phyloP scores from a whole-genome alignment of 2,113 vertebrate species.

The Nicator chloris region DNA sequence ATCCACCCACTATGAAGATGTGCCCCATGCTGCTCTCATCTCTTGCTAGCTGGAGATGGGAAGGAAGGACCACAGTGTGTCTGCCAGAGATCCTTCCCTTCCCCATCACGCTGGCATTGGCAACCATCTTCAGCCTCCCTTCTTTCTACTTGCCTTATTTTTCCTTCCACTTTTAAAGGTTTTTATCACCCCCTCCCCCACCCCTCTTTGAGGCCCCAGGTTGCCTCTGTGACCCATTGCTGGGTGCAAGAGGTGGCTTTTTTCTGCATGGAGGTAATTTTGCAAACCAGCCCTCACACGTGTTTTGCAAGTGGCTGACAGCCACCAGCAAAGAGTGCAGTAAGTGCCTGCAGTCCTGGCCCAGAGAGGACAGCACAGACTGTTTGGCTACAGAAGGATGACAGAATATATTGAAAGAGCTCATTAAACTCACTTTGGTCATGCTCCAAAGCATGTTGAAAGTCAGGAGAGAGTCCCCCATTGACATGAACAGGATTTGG shows the following conservation, averaged over 20 bases:
- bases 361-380: neutral
- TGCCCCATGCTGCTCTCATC: neutral
- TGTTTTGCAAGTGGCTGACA: neutral
- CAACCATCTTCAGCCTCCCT: neutral
- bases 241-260: neutral
- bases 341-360: neutral
- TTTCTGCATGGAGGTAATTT: neutral
- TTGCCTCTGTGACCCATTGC: neutral
- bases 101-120: accelerated
- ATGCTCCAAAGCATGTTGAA: neutral
- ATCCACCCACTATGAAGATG: accelerated
- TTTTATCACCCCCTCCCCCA: neutral
- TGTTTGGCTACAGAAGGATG: neutral
- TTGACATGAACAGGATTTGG: neutral
- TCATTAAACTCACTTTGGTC: neutral
- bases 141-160: neutral
- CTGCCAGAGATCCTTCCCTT: neutral
- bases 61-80: neutral
- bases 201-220: neutral
- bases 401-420: neutral
- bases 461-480: neutral
- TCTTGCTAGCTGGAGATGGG: neutral
- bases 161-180: neutral
- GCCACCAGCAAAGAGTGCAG: neutral
- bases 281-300: neutral